Conservation (phyloP, 2,888 invertebrate species). For the Ephialtes manifestator region DNA sequence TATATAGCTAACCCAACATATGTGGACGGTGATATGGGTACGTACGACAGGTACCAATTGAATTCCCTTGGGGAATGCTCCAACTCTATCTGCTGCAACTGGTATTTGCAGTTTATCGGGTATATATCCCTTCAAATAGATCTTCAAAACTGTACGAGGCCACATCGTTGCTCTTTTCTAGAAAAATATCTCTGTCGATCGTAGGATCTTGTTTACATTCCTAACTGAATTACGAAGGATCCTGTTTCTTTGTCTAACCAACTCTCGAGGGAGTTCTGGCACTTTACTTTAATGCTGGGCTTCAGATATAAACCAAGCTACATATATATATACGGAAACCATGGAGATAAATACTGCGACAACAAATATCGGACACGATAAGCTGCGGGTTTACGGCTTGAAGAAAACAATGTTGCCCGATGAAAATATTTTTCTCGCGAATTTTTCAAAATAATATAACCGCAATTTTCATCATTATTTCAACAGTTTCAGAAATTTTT, state of each 20-base stretch:
- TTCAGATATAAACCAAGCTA: not conserved
- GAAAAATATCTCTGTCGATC: constrained; percentile 3
- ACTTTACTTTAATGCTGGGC: not conserved
- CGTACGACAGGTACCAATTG: constrained; percentile 3
- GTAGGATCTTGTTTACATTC: not conserved
- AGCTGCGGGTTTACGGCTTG: not conserved
- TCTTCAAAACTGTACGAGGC: constrained; percentile 8
- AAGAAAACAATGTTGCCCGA: not conserved
- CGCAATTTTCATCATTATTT: too few species aligned
- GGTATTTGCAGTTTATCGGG: constrained; percentile 1
- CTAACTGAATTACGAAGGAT: constrained; percentile 1
- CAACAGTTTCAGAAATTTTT: too few species aligned
- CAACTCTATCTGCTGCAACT: not conserved
- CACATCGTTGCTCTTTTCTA: not conserved
- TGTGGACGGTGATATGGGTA: constrained; percentile 2
- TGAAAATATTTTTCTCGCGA: too few species aligned
- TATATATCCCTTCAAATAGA: not conserved
- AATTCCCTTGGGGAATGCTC: not conserved
- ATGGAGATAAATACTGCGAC: not conserved
- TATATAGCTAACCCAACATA: not conserved
- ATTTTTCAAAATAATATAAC: too few species aligned
- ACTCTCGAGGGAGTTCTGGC: not conserved
- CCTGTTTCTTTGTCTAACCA: not conserved
- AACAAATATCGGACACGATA: not conserved
- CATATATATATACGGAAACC: not conserved